phyloP scores from a whole-genome alignment of 2,113 vertebrate genomes.

The Oxyruncus cristatus region DNA sequence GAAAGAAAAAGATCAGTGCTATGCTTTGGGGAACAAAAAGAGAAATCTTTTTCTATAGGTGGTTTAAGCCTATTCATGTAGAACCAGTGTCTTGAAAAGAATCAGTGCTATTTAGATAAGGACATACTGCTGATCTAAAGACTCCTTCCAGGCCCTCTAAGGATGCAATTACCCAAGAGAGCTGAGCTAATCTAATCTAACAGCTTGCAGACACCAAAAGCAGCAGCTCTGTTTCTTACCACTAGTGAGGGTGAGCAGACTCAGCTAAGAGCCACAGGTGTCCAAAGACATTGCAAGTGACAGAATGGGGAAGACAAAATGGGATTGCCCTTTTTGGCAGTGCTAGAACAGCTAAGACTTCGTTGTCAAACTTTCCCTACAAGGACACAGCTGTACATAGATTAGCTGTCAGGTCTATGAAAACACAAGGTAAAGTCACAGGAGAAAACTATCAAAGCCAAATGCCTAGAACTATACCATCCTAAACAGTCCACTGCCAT shows the following conservation, averaged over 20 bases:
- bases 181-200: background rate
- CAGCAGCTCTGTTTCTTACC: background rate
- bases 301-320: background rate
- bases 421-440: background rate
- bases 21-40: background rate
- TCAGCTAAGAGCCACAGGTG: background rate
- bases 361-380: background rate
- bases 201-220: background rate
- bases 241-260: background rate
- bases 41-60: background rate
- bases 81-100: background rate
- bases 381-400: background rate
- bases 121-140: background rate
- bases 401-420: background rate
- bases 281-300: background rate
- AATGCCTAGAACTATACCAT: background rate
- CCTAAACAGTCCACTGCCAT: background rate
- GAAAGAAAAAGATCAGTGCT: background rate
- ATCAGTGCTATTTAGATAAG: constrained; percentile 3
- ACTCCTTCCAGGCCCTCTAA: constrained; percentile 1
- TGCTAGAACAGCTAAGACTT: background rate
- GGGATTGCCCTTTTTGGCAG: background rate
- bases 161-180: background rate
- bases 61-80: constrained; percentile 18
- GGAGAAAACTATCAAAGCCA: background rate